Base-by-base conservation (phyloP, 1,140 invertebrate genomes). In the Drosophila tani region DNA sequence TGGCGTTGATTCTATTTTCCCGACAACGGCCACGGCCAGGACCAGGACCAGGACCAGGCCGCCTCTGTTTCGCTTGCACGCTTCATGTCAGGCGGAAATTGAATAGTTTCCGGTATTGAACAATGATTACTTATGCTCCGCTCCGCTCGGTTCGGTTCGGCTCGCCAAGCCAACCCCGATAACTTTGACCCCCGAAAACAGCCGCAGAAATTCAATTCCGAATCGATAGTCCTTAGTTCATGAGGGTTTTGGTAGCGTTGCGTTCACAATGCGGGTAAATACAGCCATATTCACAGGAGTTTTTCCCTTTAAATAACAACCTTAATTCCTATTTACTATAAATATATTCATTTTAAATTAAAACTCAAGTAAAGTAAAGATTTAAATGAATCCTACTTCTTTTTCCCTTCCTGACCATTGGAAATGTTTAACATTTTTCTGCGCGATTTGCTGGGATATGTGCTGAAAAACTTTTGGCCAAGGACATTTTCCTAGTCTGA, bases 81-180 rank as follows among this genome's bases (percentile, higher is more conserved):
- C 74, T 74, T 83, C 80, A 86, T 90, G 86, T 82, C 81, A 85
- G 75, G 78, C 84, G 87, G 87, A 91, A 91, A 91, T 91, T 91
- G 88, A 91, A 91, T 86, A 91, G 75, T 91, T 90, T 91, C 85
- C 85, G 82, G 82, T 91, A 90, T 91, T 82, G 80, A 91, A 82
- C 82, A 91, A 81, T 91, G 82, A 91, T 91, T 91, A 91, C 80
- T 81, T 80, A 60, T 50, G 55, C 68, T 60, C 8, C 21, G 38
- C 47, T 29, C n/a, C 40, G 7, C 27, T 32, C 24, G 4, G 24
- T 6, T 27, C 27, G 27, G 27, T 9, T 32, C 38, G 40, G 24
- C 29, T 45, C 55, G 12, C 12, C 68, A 46, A 57, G 65, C 35
- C 47, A n/a, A n/a, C n/a, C 35, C 53, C 69, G 15, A 56, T 74